These are phyloP conservation scores for Sebastes baramenuke DNA, from an alignment of 2,797 vertebrate genomes.

Conservation along the genomic window DNA sequence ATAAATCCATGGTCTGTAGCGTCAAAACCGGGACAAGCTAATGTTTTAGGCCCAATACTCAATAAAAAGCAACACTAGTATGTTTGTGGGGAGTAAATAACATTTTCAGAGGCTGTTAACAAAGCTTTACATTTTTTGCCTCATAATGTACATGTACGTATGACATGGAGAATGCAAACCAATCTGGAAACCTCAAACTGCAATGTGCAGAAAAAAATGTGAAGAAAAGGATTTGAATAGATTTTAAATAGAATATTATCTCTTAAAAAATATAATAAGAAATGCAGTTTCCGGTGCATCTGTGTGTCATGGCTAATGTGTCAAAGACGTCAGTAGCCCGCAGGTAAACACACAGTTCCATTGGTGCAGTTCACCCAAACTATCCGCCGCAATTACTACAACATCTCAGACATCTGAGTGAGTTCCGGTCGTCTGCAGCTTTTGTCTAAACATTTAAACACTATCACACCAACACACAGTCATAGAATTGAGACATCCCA, in stretches of 20 bases:
- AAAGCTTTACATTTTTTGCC: not conserved
- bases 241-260: no score
- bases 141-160: not conserved
- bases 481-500: not conserved
- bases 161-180: not conserved
- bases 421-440: not conserved
- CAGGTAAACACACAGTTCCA: no score
- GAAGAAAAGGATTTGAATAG: no score
- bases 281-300: no score
- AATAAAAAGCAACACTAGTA: not conserved
- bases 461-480: not conserved
- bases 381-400: not conserved
- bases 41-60: not conserved
- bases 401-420: not conserved
- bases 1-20: not conserved
- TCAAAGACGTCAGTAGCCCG: no score
- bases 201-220: no score
- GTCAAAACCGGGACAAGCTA: not conserved
- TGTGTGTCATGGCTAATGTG: no score
- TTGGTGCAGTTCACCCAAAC: not conserved
- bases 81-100: not conserved
- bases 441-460: not conserved
- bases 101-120: not conserved
- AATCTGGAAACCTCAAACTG: no score
- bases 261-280: no score